phyloP scores from a whole-genome alignment of 2,113 vertebrate genomes.

The Zosterops borbonicus region DNA sequence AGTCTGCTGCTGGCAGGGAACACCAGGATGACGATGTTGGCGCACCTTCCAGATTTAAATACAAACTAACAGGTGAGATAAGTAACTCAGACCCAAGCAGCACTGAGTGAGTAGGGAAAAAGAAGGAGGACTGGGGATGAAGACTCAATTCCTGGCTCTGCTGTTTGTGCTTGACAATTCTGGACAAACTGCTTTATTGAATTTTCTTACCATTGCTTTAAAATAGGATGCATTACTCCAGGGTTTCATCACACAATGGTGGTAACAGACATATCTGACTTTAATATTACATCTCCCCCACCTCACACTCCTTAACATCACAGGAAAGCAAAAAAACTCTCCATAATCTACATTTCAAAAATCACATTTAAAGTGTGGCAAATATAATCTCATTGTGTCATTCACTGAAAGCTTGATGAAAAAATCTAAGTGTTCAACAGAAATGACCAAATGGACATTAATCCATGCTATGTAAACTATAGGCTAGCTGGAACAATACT shows the following conservation, averaged over 20 bases:
- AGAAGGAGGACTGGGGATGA: neutral
- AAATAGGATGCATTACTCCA: neutral
- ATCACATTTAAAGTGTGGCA: neutral
- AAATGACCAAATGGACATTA: neutral
- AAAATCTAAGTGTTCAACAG: neutral
- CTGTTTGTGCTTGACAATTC: neutral
- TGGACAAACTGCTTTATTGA: neutral
- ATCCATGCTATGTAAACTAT: neutral
- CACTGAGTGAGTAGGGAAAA: neutral
- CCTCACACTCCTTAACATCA: neutral
- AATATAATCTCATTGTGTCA: neutral
- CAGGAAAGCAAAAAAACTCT: neutral
- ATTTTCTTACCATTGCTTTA: neutral
- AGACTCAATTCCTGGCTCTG: neutral
- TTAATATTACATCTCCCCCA: neutral
- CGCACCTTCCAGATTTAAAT: neutral
- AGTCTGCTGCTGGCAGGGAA: neutral
- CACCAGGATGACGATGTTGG: neutral
- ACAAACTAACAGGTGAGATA: neutral
- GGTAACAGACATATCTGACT: neutral
- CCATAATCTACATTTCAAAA: neutral
- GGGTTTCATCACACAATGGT: neutral
- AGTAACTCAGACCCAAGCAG: neutral
- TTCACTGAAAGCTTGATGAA: neutral
- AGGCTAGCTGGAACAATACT: constrained; percentile 46